Percentiles rank a stretch among this genome's conserved stretches.
These are phyloP conservation scores for Oxyruncus cristatus DNA, from an alignment of 2,113 vertebrate genomes.

Conservation along the genomic window DNA sequence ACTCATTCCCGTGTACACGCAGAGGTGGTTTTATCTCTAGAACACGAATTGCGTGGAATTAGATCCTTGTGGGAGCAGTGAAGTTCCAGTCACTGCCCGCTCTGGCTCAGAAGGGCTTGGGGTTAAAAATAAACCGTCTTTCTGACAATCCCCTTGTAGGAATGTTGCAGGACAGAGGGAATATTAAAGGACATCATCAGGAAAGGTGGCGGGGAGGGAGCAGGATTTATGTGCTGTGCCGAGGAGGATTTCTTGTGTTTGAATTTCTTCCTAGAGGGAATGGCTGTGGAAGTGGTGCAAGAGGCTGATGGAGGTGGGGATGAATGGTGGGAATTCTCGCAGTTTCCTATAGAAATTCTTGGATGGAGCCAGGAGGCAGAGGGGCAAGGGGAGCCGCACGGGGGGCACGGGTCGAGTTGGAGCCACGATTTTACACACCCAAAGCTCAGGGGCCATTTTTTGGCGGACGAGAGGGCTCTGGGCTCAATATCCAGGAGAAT, in stretches of 20 bases:
- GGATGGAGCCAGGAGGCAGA: no score
- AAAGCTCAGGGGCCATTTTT: no score
- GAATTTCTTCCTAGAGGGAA: no score
- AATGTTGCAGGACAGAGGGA: neutral
- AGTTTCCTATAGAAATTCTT: no score
- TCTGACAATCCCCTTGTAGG: neutral
- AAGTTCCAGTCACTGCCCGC: neutral
- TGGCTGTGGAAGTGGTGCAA: no score
- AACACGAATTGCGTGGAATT: neutral
- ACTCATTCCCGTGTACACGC: neutral
- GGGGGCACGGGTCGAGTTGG: no score
- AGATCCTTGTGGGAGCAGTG: neutral
- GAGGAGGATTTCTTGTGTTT: neutral
- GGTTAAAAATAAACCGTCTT: neutral
- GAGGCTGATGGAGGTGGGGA: no score
- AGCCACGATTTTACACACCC: no score
- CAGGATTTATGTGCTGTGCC: rapidly evolving
- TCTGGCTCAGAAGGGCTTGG: neutral
- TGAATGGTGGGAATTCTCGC: no score
- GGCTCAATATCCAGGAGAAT: neutral
- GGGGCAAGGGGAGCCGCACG: no score
- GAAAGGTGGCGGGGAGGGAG: neutral
- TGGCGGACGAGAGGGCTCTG: neutral
- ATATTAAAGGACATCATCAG: neutral
- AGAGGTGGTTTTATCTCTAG: neutral